Evolutionary conservation across 1,140 invertebrate species (phyloP), one percentile per base, ranked within the genome.

Genomic region (Homarus americanus): DNA sequence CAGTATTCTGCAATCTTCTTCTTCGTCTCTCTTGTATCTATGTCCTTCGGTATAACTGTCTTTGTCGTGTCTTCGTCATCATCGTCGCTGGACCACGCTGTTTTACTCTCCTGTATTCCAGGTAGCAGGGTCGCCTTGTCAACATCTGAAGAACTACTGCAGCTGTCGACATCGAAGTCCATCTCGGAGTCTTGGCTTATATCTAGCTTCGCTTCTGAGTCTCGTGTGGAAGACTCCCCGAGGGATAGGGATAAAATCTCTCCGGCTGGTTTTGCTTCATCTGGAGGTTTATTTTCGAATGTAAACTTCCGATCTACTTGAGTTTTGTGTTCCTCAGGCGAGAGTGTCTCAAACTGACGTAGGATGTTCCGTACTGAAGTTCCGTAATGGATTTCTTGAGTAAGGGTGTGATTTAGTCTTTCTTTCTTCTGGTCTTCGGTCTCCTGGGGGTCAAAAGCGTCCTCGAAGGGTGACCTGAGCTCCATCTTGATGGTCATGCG

Each of bases 391-490:
- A 73, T 1, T 44, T 1, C n/a, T 58, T 58, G 53, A 20, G 53
- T n/a, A n/a, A n/a, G 12, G 44, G 5, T 49, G 5, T 49, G 44
- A 49, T 28, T 32, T 32, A 5, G n/a, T 2, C 63, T 69, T 4
- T 24, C 28, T 69, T 5, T 69, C 63, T 69, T 28, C 5, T 9
- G 17, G 28, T 4, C 32, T 1, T 69, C 63, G n/a, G 63, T 10
- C n/a, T 69, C 63, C 0, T 69, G 63, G 0, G 9, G 10, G n/a
- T 69, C 5, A 7, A 9, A 9, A 9, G 9, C 32, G 0, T 38
- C 38, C 40, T 88, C 86, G 32, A 80, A 44, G 38, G 86, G 75
- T 17, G 80, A 38, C 49, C n/a, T 58, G 69, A 90, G 49, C 4
- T 63, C 34, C 0, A 10, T 38, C 9, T 28, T 76, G n/a, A 58